Conservation (phyloP, 2,888 invertebrate genomes). For the Rhimphoctona megacephalus region DNA sequence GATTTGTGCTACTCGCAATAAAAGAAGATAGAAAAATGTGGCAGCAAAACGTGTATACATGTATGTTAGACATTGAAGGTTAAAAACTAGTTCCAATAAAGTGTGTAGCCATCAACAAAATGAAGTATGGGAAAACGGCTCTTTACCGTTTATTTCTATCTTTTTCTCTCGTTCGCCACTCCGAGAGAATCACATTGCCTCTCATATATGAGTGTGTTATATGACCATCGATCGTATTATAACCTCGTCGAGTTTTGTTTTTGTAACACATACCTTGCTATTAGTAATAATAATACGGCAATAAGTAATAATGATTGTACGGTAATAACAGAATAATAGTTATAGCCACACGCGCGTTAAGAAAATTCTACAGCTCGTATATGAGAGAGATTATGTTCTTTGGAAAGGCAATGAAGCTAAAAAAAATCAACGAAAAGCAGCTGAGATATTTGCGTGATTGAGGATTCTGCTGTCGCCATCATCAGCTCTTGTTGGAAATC, state of each 20-base stretch:
- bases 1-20: slow-evolving; percentile 22
- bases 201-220: slow-evolving; percentile 13
- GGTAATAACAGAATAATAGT: slow-evolving; percentile 62
- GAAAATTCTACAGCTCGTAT: slow-evolving; percentile 51
- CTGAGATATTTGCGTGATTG: slow-evolving; percentile 51
- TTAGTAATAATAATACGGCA: slow-evolving; percentile 64
- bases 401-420: slow-evolving; percentile 16
- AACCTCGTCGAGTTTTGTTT: slow-evolving; percentile 46
- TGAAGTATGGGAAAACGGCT: slow-evolving; percentile 47
- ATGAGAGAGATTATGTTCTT: slow-evolving; percentile 52
- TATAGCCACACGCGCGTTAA: slow-evolving; percentile 37
- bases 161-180: not conserved
- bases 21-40: slow-evolving; percentile 16
- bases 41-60: not conserved
- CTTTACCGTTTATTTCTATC: not conserved
- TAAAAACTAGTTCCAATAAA: slow-evolving; percentile 59
- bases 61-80: slow-evolving; percentile 34
- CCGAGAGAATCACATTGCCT: slow-evolving; percentile 42
- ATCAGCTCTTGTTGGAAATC: slow-evolving; percentile 43
- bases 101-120: slow-evolving; percentile 54
- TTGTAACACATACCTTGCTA: slow-evolving; percentile 59
- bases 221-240: slow-evolving; percentile 59
- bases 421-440: slow-evolving; percentile 48
- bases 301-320: slow-evolving; percentile 60
- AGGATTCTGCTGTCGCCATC: slow-evolving; percentile 29